Percentiles rank a stretch among this genome's conserved stretches.
These are phyloP conservation scores for Malthinus seriepunctatus DNA, from an alignment of 2,888 invertebrate species.

Conservation along the genomic window DNA sequence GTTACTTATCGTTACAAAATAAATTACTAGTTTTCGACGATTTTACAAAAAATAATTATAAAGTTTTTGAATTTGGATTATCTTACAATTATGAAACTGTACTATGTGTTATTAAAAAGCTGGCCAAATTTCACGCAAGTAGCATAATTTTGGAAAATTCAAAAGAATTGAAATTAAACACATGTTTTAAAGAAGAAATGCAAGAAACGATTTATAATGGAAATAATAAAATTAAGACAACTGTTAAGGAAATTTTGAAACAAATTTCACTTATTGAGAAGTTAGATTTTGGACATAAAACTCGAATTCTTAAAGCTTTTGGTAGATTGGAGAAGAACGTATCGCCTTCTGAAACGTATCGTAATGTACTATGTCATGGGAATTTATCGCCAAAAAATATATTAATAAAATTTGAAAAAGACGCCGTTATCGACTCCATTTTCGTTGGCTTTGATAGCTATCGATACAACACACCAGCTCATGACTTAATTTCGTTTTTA, in stretches of 20 bases:
- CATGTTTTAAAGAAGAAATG: no score
- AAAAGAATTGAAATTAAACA: no score
- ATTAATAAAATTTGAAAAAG: conserved; percentile 46
- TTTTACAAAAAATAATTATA: conserved; percentile 41
- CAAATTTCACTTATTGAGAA: no score
- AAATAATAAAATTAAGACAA: no score
- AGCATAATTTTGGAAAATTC: conserved; percentile 31
- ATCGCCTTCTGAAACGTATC: conserved; percentile 47
- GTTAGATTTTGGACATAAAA: no score
- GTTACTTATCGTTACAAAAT: conserved; percentile 43
- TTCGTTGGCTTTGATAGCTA: conserved; percentile 42
- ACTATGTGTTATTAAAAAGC: conserved; percentile 32
- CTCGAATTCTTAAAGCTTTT: conserved; percentile 18
- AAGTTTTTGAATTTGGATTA: conserved; percentile 29
- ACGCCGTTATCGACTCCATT: conserved; percentile 34
- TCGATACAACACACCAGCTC: conserved; percentile 40
- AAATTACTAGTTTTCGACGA: conserved; percentile 51
- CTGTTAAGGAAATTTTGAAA: no score
- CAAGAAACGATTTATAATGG: no score
- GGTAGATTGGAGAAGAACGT: conserved; percentile 36
- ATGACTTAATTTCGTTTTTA: conserved; percentile 39
- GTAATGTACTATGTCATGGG: conserved; percentile 43
- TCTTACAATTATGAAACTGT: conserved; percentile 34
- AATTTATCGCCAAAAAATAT: conserved; percentile 58
- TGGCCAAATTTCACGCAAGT: conserved; percentile 43